Percentiles rank a stretch among this genome's conserved stretches.
Evolutionary conservation across 2,113 vertebrate species (phyloP).

Genomic region (Chionomys nivalis): DNA sequence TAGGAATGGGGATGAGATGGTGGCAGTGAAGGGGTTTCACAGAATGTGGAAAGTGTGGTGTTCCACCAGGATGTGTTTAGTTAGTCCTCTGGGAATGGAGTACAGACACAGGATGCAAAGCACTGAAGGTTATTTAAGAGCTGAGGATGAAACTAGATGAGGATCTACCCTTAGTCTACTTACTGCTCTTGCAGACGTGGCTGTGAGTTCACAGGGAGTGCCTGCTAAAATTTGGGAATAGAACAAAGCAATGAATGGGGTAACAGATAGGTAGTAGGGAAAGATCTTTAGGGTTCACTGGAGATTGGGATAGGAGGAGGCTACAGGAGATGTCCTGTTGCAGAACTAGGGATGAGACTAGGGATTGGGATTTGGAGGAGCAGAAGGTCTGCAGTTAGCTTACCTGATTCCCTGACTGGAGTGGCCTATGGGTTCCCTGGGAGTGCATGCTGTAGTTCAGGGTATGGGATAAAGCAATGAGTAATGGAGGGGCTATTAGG

Average conservation of each 20-base stretch:
- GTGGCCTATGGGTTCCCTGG: neutral
- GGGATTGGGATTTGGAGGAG: neutral
- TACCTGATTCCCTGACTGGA: neutral
- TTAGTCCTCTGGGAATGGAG: neutral
- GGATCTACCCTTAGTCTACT: neutral
- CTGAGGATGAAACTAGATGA: neutral
- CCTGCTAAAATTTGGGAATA: neutral
- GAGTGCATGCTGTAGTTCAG: neutral
- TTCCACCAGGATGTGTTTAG: neutral
- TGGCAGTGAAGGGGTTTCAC: neutral
- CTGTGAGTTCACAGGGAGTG: neutral
- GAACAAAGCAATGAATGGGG: rapidly evolving
- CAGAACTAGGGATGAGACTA: neutral
- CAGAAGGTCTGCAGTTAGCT: neutral
- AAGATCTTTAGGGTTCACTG: neutral
- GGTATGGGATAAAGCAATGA: neutral
- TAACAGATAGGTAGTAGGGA: rapidly evolving
- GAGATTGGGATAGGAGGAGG: no score
- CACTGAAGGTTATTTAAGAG: neutral
- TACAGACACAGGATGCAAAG: neutral
- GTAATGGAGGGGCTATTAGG: neutral
- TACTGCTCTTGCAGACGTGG: no score
- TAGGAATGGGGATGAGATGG: no score
- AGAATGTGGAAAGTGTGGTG: no score
- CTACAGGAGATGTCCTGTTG: neutral